Evolutionary conservation across 2,888 invertebrate genomes (phyloP).

Genomic region (Zelleria hepariella): DNA sequence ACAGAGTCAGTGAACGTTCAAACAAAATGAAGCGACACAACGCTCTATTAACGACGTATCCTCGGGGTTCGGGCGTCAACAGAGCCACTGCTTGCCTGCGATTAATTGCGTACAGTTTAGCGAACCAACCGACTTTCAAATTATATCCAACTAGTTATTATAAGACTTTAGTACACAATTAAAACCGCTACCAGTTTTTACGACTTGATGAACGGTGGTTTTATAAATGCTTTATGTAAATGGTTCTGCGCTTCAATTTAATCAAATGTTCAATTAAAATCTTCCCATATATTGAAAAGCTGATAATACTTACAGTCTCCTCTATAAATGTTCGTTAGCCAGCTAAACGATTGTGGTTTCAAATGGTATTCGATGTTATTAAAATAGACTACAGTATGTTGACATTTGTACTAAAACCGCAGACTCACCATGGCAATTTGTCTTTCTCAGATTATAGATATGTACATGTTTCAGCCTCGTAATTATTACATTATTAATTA

Average conservation of each 20-base stretch:
- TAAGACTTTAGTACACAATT: slow-evolving; percentile 22
- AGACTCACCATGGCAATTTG: slow-evolving; percentile 3
- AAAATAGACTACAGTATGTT: slow-evolving; percentile 4
- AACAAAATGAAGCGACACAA: slow-evolving; percentile 66
- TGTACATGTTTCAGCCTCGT: not conserved
- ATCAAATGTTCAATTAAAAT: not conserved
- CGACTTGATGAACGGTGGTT: slow-evolving; percentile 20
- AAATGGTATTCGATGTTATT: not conserved
- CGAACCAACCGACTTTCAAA: slow-evolving; percentile 12
- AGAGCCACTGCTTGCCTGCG: slow-evolving; percentile 27
- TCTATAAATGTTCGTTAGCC: not conserved
- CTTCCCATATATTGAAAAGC: not conserved
- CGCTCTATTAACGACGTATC: slow-evolving; percentile 66
- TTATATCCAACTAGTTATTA: slow-evolving; percentile 18
- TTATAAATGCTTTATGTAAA: slow-evolving; percentile 18
- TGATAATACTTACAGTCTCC: not conserved
- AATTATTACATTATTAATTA: slow-evolving; percentile 2
- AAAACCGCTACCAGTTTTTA: slow-evolving; percentile 26
- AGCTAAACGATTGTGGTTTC: not conserved
- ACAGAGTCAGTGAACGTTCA: slow-evolving; percentile 66
- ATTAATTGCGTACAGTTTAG: slow-evolving; percentile 46
- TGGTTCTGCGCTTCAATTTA: not conserved
- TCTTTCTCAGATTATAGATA: slow-evolving; percentile 8
- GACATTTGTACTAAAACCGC: slow-evolving; percentile 4
- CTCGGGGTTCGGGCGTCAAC: slow-evolving; percentile 48